These are phyloP conservation scores for Drosophila repletoides DNA, from an alignment of 1,140 invertebrate genomes.

Conservation along the genomic window DNA sequence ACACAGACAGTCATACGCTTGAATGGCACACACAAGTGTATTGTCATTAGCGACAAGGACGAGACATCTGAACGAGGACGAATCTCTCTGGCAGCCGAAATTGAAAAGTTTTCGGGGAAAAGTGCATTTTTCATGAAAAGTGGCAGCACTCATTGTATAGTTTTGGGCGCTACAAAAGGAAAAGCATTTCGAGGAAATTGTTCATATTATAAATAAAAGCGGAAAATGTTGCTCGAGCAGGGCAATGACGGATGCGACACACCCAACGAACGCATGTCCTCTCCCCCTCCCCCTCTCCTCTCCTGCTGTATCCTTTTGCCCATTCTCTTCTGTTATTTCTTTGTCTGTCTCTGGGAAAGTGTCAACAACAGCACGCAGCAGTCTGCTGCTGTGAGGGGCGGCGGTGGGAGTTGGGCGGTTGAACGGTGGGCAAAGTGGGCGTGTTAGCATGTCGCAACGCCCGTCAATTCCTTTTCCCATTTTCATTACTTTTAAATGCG, in stretches of 20 bases:
- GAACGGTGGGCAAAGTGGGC: no score
- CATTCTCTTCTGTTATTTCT: slow-evolving; percentile 22
- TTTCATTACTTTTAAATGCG: slow-evolving; percentile 77
- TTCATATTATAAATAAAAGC: slow-evolving; percentile 80
- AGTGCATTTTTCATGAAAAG: slow-evolving; percentile 75
- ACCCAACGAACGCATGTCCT: slow-evolving; percentile 64
- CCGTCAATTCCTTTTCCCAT: slow-evolving; percentile 57
- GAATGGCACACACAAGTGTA: slow-evolving; percentile 54
- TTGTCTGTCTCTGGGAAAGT: slow-evolving; percentile 44
- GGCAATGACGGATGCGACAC: slow-evolving; percentile 69
- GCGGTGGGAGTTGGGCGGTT: slow-evolving; percentile 16
- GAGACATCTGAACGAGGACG: slow-evolving; percentile 47
- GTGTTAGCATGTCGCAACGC: slow-evolving; percentile 24
- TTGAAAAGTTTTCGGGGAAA: slow-evolving; percentile 68
- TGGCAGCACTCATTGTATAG: slow-evolving; percentile 58
- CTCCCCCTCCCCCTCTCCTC: slow-evolving; percentile 1
- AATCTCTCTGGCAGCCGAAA: slow-evolving; percentile 53
- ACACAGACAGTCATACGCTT: background rate
- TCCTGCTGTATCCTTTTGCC: background rate
- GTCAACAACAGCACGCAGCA: slow-evolving; percentile 61
- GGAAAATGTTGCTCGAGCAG: slow-evolving; percentile 72
- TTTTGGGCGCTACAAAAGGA: slow-evolving; percentile 33
- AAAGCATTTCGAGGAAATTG: slow-evolving; percentile 64
- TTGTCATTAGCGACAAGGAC: slow-evolving; percentile 77
- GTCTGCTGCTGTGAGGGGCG: slow-evolving; percentile 6